A percentile compares a stretch with the other conserved stretches of the same genome.
These are phyloP conservation scores for Melanocharis versteri DNA, from an alignment of 2,113 vertebrate species.

Conservation along the genomic window DNA sequence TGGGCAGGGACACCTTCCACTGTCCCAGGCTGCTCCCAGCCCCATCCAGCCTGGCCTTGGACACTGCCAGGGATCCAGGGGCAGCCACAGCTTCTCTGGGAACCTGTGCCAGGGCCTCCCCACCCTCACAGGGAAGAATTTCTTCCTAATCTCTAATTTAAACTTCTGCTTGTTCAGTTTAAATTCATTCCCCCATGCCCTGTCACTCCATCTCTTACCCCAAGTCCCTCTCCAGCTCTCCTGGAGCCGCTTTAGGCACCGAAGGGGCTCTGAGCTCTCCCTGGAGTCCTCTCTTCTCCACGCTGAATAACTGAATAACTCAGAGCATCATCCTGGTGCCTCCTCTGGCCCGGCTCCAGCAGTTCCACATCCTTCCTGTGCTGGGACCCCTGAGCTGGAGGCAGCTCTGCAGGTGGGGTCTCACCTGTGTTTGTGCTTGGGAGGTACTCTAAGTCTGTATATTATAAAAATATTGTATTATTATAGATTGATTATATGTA, in stretches of 20 bases:
- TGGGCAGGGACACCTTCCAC: neutral
- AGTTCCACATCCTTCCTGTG: neutral
- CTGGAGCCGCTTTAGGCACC: neutral
- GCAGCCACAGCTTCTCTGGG: neutral
- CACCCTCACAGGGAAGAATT: neutral
- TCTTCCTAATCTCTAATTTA: neutral
- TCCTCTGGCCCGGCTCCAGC: neutral
- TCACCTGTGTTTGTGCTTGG: neutral
- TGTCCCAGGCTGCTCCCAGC: neutral
- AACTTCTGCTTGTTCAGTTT: neutral
- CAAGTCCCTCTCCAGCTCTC: neutral
- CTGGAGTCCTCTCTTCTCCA: neutral
- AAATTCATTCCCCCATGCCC: neutral
- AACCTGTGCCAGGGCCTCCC: neutral
- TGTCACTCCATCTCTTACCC: neutral
- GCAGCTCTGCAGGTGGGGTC: neutral
- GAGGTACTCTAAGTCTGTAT: neutral
- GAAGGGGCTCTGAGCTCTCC: neutral
- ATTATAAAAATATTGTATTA: neutral
- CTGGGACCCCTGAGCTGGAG: neutral
- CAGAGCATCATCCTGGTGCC: neutral
- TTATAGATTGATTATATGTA: neutral
- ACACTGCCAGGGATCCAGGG: neutral
- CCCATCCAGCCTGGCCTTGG: neutral
- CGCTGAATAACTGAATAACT: neutral